Evolutionary conservation across 2,113 vertebrate species (phyloP).

Genomic region (Chaetodon trifascialis): DNA sequence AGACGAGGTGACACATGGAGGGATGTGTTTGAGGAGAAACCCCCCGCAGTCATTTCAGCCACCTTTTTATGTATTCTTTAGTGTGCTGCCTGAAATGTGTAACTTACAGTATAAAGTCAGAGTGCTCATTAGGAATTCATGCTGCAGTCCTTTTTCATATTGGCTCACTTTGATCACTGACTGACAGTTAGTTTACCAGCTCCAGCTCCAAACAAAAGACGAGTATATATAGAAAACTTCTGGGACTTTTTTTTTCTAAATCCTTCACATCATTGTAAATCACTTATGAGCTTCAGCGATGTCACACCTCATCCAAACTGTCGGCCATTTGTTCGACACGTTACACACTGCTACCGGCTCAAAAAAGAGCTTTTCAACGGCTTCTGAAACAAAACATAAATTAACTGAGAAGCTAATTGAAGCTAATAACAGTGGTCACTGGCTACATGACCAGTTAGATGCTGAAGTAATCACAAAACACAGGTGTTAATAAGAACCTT

Average conservation of each 20-base stretch:
- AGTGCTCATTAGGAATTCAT: slow-evolving; percentile 33
- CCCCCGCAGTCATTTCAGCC: neutral
- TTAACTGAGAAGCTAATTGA: neutral
- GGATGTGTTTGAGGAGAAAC: neutral
- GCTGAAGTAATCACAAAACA: neutral
- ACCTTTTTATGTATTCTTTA: slow-evolving; percentile 8
- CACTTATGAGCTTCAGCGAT: slow-evolving; percentile 8
- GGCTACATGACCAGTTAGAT: neutral
- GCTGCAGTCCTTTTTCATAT: slow-evolving; percentile 32
- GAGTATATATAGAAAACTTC: neutral
- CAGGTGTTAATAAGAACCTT: neutral
- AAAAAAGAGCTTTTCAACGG: neutral
- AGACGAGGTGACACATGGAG: slow-evolving; percentile 2
- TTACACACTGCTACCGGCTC: neutral
- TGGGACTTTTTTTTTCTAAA: neutral
- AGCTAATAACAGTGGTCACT: rapidly evolving
- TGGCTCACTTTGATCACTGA: slow-evolving; percentile 48
- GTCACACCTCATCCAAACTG: neutral
- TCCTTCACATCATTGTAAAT: slow-evolving; percentile 18
- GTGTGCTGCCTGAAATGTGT: neutral
- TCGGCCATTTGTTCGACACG: neutral
- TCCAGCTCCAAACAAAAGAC: slow-evolving; percentile 12
- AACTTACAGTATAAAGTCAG: neutral
- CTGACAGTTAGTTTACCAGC: slow-evolving; percentile 23
- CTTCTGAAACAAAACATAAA: neutral